These are phyloP conservation scores for Halcyon leucocephala DNA, from an alignment of 2,797 vertebrate species.

Conservation along the genomic window DNA sequence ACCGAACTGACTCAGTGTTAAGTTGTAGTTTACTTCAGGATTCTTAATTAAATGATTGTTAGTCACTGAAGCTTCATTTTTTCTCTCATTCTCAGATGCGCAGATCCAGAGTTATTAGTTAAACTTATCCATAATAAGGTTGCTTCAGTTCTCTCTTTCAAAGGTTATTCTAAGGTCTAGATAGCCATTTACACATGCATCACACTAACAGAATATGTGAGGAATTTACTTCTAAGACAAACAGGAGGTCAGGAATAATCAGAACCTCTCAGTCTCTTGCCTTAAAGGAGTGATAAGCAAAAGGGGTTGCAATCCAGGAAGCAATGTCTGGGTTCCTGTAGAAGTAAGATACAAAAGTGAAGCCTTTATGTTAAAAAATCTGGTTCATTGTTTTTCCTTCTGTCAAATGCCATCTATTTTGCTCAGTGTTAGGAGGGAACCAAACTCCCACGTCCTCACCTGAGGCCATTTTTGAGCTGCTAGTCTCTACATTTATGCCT, in stretches of 20 bases:
- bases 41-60: neutral
- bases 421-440: neutral
- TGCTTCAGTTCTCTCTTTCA: neutral
- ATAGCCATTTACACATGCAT: neutral
- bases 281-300: neutral
- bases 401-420: neutral
- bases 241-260: neutral
- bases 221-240: neutral
- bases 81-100: neutral
- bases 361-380: neutral
- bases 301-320: neutral
- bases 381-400: neutral
- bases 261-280: neutral
- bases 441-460: neutral
- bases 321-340: neutral
- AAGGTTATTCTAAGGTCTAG: neutral
- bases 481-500: neutral
- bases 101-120: neutral
- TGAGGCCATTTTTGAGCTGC: neutral
- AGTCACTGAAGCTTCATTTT: neutral
- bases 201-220: neutral
- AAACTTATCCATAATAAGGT: neutral
- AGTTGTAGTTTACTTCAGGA: neutral
- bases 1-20: neutral
- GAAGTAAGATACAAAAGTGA: neutral